Evolutionary conservation across 2,113 vertebrate species (phyloP), one percentile per base, ranked within the genome.

Genomic region (Cryptomyrus ogoouensis): DNA sequence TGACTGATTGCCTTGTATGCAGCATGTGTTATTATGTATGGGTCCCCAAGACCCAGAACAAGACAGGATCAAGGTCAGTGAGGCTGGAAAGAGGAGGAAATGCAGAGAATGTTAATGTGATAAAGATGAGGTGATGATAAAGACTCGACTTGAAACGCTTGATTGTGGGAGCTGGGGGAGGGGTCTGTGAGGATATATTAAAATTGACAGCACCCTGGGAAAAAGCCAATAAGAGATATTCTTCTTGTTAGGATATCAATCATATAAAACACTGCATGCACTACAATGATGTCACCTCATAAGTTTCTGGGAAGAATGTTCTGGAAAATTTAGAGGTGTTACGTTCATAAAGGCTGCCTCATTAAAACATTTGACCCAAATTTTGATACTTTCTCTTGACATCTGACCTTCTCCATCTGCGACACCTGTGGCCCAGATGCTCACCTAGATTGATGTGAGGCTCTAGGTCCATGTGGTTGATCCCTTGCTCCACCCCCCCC

Each of bases 391-490:
- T 42, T 83, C 35, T 83, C 15, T 27, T 44, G 46, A 80, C 47
- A 31, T 83, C 49, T 80, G 70, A 89, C 70, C 70, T 35, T 52
- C 49, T 87, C 24, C 49, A 31, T 87, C 49, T 52, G 24, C 1
- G 87, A 88, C 53, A 56, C 13, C 35, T 31, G 15, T 88, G 52
- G 39, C 47, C 58, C 62, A 77, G 35, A 83, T 21, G 58, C 95
- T 94, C 95, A 99, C 98, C 98, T 62, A 99, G 91, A 93, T 95
- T 99, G 92, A 99, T 96, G 93, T 98, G 97, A 0, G 99, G 96
- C 93, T 99, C 98, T 94, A 99, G 93, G 1, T 97, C 98, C 92
- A 99, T 96, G 91, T 98, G 97, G 93, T 99, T 97, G 27, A 98
- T 98, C 87, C 96, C 94, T 90, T 99, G 98, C 31, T 10, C 2